Evolutionary conservation across 2,888 invertebrate genomes (phyloP).

Genomic region (Chrysina gloriosa): DNA sequence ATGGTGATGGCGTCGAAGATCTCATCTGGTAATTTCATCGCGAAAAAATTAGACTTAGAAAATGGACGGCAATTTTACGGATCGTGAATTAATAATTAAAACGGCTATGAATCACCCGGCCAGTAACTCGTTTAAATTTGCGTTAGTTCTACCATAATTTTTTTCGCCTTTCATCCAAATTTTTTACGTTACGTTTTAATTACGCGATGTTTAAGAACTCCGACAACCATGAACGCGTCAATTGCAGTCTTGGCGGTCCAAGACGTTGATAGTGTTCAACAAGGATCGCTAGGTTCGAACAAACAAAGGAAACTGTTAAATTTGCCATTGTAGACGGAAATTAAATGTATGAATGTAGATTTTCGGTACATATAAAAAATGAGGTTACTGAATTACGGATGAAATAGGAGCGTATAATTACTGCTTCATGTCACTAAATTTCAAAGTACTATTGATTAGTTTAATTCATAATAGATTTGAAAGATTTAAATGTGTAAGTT

Average conservation of each 20-base stretch:
- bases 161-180: background rate
- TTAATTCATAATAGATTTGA: too few relatives aligned
- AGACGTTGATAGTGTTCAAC: background rate
- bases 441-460: too few relatives aligned
- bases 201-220: conserved; percentile 4
- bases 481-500: too few relatives aligned
- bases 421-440: too few relatives aligned
- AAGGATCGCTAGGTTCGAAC: background rate
- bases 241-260: background rate
- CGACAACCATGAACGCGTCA: conserved; percentile 11
- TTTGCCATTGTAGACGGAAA: too few relatives aligned
- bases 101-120: conserved; percentile 15
- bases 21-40: background rate
- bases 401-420: too few relatives aligned
- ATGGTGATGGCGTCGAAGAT: background rate
- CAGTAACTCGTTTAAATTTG: background rate
- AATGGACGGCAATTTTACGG: conserved; percentile 14
- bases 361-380: too few relatives aligned
- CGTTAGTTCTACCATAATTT: background rate
- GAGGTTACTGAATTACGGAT: too few relatives aligned
- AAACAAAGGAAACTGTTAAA: background rate
- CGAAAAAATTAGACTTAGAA: conserved; percentile 13
- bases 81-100: conserved; percentile 1
- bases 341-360: too few relatives aligned
- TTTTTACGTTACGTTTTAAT: conserved; percentile 12